These are phyloP conservation scores for Allophyes oxyacanthae DNA, from an alignment of 2,888 invertebrate genomes.

Conservation along the genomic window DNA sequence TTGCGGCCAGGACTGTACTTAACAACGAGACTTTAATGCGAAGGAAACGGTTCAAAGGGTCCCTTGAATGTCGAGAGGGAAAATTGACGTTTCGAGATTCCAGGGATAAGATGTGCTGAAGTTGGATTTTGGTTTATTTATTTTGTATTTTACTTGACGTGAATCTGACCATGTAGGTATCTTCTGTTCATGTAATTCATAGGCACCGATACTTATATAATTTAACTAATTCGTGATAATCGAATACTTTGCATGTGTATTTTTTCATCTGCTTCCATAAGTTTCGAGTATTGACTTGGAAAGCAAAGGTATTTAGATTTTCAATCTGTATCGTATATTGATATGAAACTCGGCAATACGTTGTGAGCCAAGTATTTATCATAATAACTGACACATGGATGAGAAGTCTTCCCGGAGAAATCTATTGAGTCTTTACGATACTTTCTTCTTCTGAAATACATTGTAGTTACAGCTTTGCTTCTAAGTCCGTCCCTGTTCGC, in stretches of 20 bases:
- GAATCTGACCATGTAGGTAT: not conserved
- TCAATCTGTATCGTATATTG: too few relatives aligned
- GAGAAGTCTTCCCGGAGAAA: not conserved
- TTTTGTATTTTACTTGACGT: constrained; percentile 5
- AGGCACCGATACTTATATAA: too few relatives aligned
- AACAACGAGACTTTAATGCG: constrained; percentile 51
- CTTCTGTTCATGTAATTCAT: too few relatives aligned
- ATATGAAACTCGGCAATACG: not conserved
- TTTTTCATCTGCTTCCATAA: too few relatives aligned
- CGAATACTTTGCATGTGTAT: too few relatives aligned
- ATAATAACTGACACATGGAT: constrained; percentile 1
- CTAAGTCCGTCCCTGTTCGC: constrained; percentile 60
- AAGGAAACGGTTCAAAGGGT: constrained; percentile 43
- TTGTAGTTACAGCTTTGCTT: constrained; percentile 1
- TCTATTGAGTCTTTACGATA: not conserved
- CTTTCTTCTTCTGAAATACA: not conserved
- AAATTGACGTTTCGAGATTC: constrained; percentile 49
- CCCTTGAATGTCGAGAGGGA: constrained; percentile 46
- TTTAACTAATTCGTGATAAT: not conserved
- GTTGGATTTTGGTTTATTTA: constrained; percentile 34
- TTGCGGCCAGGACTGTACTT: constrained; percentile 68
- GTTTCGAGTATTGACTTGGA: too few relatives aligned
- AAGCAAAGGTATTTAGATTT: too few relatives aligned
- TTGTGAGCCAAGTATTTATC: constrained; percentile 2
- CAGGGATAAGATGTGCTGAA: constrained; percentile 33